Percentiles rank a stretch among this genome's conserved stretches.
Evolutionary conservation across 2,888 invertebrate species (phyloP).

Genomic region (Steinernema scapterisci): DNA sequence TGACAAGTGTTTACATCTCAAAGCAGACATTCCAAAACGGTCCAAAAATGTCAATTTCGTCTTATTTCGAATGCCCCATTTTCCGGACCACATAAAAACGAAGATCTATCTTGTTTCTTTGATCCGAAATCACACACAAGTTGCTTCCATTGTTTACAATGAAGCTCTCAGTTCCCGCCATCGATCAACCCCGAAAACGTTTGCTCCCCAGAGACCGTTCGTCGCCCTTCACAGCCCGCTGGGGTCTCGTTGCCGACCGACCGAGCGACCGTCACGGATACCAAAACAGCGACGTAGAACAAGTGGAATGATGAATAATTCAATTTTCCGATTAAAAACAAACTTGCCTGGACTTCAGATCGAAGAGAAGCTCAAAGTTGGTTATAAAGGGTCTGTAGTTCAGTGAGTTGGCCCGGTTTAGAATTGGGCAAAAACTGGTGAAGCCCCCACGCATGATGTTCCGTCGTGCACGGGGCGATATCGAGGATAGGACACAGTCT

Average conservation of each 20-base stretch:
- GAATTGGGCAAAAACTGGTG: constrained; percentile 8
- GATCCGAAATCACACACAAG: too few species aligned
- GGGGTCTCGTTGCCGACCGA: not conserved
- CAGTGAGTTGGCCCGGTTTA: constrained; percentile 40
- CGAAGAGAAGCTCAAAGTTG: constrained; percentile 39
- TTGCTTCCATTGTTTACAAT: not conserved
- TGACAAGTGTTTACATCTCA: too few species aligned
- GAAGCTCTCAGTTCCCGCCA: not conserved
- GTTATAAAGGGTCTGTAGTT: constrained; percentile 37
- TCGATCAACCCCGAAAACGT: not conserved
- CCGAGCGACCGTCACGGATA: too few species aligned
- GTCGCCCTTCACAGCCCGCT: not conserved
- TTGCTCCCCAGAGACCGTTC: not conserved
- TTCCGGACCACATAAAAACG: too few species aligned
- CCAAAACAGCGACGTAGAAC: too few species aligned
- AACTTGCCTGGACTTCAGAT: constrained; percentile 41
- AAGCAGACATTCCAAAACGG: too few species aligned
- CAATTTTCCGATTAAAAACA: not conserved
- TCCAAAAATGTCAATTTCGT: too few species aligned
- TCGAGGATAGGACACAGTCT: constrained; percentile 6
- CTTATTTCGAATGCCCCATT: too few species aligned
- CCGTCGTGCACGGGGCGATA: not conserved
- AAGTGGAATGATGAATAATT: not conserved
- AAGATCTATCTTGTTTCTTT: too few species aligned
- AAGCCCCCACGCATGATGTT: constrained; percentile 2